These are phyloP conservation scores for Drosophila eugracilis DNA, from an alignment of 1,140 invertebrate genomes.

Conservation along the genomic window DNA sequence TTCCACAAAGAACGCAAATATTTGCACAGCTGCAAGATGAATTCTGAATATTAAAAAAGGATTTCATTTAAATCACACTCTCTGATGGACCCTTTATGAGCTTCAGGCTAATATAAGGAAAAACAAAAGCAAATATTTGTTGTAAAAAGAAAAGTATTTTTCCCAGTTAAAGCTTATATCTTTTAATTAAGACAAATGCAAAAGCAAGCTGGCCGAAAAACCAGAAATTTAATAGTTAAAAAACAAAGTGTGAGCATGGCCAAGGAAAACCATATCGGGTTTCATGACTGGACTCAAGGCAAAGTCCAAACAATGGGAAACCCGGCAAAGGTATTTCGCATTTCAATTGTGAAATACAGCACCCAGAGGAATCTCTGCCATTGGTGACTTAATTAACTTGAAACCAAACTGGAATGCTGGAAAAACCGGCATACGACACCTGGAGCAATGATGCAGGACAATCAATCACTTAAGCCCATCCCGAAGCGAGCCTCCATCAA, in stretches of 20 bases:
- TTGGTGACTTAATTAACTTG: conserved; percentile 16
- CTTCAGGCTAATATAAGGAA: no score
- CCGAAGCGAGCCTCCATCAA: neutral
- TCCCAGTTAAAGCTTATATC: no score
- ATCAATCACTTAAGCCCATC: conserved; percentile 9
- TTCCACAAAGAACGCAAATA: no score
- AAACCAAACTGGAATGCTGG: no score
- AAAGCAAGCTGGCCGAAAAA: neutral
- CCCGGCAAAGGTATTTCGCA: neutral
- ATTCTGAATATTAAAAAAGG: neutral
- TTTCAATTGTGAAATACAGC: neutral
- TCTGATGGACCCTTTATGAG: no score
- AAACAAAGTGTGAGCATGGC: neutral
- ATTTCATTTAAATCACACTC: no score
- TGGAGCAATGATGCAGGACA: conserved; percentile 1
- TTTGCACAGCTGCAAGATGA: neutral
- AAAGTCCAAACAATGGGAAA: neutral
- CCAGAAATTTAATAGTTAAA: neutral
- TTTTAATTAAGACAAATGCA: neutral
- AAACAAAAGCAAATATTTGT: neutral
- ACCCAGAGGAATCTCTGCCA: neutral
- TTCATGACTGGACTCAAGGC: neutral
- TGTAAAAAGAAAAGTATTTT: no score
- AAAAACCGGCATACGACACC: no score
- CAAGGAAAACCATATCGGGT: neutral